These are phyloP conservation scores for Cerastis rubricosa DNA, from an alignment of 2,888 invertebrate species.

Conservation along the genomic window DNA sequence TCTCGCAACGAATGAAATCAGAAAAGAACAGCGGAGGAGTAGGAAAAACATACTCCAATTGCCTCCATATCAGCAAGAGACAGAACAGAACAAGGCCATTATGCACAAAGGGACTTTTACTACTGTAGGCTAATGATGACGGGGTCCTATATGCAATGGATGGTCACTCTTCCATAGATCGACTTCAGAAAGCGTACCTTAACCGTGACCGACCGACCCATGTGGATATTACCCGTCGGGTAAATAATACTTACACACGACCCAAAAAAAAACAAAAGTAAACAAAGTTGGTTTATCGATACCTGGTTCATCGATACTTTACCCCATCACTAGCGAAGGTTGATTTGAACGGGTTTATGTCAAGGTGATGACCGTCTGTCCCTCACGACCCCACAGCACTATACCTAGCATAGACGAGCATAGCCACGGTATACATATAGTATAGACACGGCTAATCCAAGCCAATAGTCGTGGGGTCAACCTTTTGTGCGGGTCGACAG, in stretches of 20 bases:
- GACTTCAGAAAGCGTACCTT: neutral
- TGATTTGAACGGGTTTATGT: conserved; percentile 66
- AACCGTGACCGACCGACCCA: neutral
- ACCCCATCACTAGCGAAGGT: conserved; percentile 58
- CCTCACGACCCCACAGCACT: conserved; percentile 50
- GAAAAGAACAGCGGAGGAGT: neutral
- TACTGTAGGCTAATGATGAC: neutral
- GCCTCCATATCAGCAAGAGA: neutral
- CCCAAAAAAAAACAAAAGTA: too few species aligned
- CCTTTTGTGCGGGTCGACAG: conserved; percentile 38
- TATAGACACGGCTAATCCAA: conserved; percentile 36
- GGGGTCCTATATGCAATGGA: neutral
- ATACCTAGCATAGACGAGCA: conserved; percentile 6
- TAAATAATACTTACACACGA: neutral
- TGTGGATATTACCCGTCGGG: too few species aligned
- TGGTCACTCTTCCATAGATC: neutral
- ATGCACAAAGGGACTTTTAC: neutral
- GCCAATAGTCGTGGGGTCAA: conserved; percentile 41
- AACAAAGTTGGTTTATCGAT: conserved; percentile 29
- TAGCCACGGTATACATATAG: conserved; percentile 8
- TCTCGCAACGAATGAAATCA: neutral
- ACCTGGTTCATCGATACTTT: conserved; percentile 30
- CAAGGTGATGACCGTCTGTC: conserved; percentile 61
- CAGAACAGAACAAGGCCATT: neutral
- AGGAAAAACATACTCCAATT: neutral